A percentile compares a stretch with the other conserved stretches of the same genome.
Evolutionary conservation across 1,140 invertebrate genomes (phyloP).

Genomic region (Cyphomyrmex costatus): DNA sequence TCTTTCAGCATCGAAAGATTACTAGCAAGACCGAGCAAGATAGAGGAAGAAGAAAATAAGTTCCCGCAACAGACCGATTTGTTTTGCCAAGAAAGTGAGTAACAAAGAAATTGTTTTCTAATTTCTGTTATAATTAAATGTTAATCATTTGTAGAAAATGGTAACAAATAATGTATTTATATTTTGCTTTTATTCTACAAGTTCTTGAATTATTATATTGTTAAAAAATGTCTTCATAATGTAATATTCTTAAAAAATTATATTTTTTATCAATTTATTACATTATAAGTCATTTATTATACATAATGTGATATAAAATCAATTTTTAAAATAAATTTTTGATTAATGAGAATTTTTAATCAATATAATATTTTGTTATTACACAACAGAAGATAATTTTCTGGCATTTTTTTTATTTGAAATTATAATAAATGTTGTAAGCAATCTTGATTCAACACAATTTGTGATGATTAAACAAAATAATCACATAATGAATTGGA

Average conservation of each 20-base stretch:
- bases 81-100: conserved; percentile 69
- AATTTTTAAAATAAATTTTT: conserved; percentile 18
- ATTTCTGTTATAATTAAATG: background rate
- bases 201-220: conserved; percentile 1
- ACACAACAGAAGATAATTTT: conserved; percentile 10
- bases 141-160: background rate
- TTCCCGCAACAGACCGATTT: conserved; percentile 36
- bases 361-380: background rate
- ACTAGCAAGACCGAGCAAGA: conserved; percentile 75
- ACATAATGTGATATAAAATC: background rate
- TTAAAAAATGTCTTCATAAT: conserved; percentile 15
- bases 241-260: background rate
- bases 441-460: background rate
- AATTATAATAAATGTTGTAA: background rate
- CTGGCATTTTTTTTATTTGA: background rate
- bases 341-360: conserved; percentile 11
- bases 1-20: conserved; percentile 84
- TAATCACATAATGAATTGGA: conserved; percentile 74
- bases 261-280: background rate
- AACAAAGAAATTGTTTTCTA: background rate
- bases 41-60: conserved; percentile 43
- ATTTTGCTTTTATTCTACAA: background rate
- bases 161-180: background rate
- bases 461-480: background rate
- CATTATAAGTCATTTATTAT: background rate